Percentiles rank a stretch among this genome's conserved stretches.
These are phyloP conservation scores for Andrena bucephala DNA, from an alignment of 2,888 invertebrate species.

Conservation along the genomic window DNA sequence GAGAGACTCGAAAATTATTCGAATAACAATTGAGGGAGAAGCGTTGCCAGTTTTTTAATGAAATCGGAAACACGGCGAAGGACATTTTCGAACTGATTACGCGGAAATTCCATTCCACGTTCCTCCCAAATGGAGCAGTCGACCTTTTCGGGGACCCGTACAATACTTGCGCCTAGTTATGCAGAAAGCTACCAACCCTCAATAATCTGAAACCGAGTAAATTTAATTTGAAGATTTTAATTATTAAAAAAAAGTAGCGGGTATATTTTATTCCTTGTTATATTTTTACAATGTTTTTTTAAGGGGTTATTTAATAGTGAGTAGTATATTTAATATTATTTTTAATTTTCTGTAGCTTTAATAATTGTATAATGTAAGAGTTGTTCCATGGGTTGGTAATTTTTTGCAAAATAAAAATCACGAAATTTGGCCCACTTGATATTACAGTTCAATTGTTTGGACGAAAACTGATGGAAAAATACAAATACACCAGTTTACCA, in stretches of 20 bases:
- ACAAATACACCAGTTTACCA: neutral
- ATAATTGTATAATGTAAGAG: no score
- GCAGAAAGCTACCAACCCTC: no score
- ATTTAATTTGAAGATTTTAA: no score
- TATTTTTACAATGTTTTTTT: no score
- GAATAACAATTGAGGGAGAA: constrained; percentile 34
- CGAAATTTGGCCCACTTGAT: neutral
- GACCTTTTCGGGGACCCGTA: constrained; percentile 6
- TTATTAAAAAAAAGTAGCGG: no score
- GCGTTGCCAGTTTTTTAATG: constrained; percentile 52
- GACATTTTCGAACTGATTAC: constrained; percentile 5
- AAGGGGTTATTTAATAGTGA: no score
- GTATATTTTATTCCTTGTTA: no score
- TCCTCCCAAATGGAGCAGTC: neutral
- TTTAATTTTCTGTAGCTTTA: no score
- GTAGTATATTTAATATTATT: no score
- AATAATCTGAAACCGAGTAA: no score
- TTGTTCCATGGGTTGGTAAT: no score
- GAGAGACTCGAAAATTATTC: constrained; percentile 48
- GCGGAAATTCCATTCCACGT: neutral
- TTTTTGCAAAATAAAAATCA: no score
- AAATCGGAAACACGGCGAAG: constrained; percentile 15
- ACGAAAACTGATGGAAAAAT: constrained; percentile 13
- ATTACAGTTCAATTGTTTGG: neutral
- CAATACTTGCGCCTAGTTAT: neutral